Conservation (phyloP, 2,888 invertebrate genomes). For the Tetramorium bicarinatum region DNA sequence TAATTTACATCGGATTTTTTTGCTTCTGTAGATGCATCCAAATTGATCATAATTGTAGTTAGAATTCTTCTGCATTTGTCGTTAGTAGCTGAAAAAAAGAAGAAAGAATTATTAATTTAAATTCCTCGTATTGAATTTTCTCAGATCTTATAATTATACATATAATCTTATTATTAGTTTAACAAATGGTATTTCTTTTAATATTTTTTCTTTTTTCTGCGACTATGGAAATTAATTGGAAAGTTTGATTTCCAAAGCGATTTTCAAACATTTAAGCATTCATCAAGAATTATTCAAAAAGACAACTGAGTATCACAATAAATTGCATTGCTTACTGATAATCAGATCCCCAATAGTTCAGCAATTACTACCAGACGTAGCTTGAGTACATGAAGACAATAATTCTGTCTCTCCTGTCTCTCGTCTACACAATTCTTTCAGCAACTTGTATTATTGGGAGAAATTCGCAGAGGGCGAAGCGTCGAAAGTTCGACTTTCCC, state of each 20-base stretch:
- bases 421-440: conserved; percentile 21
- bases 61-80: no score
- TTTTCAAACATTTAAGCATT: background rate
- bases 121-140: background rate
- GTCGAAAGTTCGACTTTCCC: conserved; percentile 37
- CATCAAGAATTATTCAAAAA: background rate
- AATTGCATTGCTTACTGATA: conserved; percentile 8
- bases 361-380: background rate
- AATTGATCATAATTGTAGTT: no score
- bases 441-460: conserved; percentile 19
- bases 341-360: background rate
- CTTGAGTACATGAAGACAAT: conserved; percentile 14
- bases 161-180: background rate
- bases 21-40: no score
- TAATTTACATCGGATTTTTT: no score
- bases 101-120: background rate
- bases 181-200: background rate
- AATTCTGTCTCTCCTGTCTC: conserved; percentile 33
- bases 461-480: conserved; percentile 23
- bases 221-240: background rate
- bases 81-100: no score
- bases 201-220: background rate
- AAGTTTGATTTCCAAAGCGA: background rate
- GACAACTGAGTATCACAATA: background rate
- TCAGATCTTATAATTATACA: background rate